Base-by-base conservation (phyloP, 1,140 invertebrate species). In the Formica exsecta region DNA sequence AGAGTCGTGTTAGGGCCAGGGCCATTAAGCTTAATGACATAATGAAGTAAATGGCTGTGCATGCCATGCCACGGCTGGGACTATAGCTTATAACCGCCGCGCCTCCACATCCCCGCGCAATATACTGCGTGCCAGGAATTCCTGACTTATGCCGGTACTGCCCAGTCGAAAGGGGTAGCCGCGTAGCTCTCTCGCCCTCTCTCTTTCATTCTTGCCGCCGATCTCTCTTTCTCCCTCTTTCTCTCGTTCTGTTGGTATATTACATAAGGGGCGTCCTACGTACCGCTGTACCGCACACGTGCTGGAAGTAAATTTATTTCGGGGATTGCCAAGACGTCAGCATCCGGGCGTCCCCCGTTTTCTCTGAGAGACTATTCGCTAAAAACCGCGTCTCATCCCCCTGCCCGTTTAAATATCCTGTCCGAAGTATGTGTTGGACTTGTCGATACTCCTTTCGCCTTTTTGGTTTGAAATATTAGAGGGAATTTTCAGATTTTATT, bases 11-110 rank as follows among this genome's bases (percentile, higher is more conserved):
- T 95, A 95, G 93, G 93, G 92, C 93, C 92, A 92, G 93, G 93
- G 92, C 94, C 95, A 95, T 95, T 95, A 95, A 95, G 95, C 95
- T 95, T 95, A 95, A 95, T 95, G 95, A 95, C 95, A 95, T 95
- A 95, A 95, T 95, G 95, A 95, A 95, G 95, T 95, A 95, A 95
- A 95, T 95, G 94, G 95, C 95, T 95, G 94, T 94, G 94, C 94
- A 94, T 95, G 93, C 94, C 94, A 93, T 94, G 92, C 93, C 90
- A 91, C 79, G 90, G 90, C 89, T 80, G 75, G 90, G 93, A 93
- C 93, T 94, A 94, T 95, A 94, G 94, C 94, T 95, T 94, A 95
- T 95, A 95, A 94, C 93, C 94, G 91, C 92, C 90, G 61, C 79
- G 73, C 89, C 75, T 86, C 86, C 89, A 81, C 89, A 81, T 79